Evolutionary conservation across 37 sponge, comb jelly and placozoan species (phyloP), one percentile per base, ranked within the genome.

Genomic region (Spongia lamella): DNA sequence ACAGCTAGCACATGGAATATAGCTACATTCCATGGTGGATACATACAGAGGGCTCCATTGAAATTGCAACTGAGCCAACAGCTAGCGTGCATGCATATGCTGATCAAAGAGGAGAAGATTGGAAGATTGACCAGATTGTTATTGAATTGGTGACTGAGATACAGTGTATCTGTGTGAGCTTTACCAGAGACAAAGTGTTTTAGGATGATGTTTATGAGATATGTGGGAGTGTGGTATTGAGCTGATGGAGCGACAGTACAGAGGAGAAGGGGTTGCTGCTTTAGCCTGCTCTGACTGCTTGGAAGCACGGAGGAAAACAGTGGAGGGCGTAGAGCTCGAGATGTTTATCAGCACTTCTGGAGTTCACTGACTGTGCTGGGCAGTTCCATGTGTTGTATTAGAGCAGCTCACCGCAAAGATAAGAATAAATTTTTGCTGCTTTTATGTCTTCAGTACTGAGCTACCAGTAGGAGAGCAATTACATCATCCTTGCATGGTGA

Each of bases 321-420:
- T 83, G 83, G 83, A 83, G 54, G 34, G 86, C 86, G 15, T 79
- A 75, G 80, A 68, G 68, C 24, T 61, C 83, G 35, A n/a, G 83
- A 16, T 30, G 67, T 1, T 40, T 67, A 21, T 29, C 63, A 36
- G 72, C 63, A 22, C 54, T 27, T 7, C 24, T 76, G 32, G 22
- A 63, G 49, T 35, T 40, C 14, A 27, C 13, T 38, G 13, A 7
- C 40, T 21, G 25, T 70, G n/a, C 53, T 6, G 53, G 50, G 53
- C 53, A 30, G 15, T 3, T 70, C 29, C 71, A 70, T 53, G 50
- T 70, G 53, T 1, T 70, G 13, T 14, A 70, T 54, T 29, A 26
- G 25, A 24, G 55, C 77, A 63, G 52, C 66, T 9, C 53, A 55
- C 21, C 20, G 55, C 27, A 29, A 31, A 15, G 61, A 63, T 20